Conservation (phyloP, 1,140 invertebrate species). For the Aradophagus sp. region DNA sequence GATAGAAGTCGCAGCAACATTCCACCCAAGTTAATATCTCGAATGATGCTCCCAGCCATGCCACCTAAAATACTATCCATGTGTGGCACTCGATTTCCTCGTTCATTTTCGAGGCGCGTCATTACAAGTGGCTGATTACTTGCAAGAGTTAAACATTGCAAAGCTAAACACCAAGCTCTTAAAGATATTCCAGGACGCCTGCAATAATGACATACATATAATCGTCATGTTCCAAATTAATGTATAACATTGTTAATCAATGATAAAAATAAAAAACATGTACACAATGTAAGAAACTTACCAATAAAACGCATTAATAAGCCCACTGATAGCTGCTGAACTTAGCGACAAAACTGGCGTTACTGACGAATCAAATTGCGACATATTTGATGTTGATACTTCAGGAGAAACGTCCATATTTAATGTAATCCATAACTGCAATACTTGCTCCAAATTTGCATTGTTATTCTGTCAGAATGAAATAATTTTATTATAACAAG, state of each 20-base stretch:
- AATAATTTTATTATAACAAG: constrained; percentile 1
- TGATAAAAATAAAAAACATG: too few species aligned
- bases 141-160: constrained; percentile 79
- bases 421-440: constrained; percentile 89
- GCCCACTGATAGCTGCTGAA: constrained; percentile 80
- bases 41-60: constrained; percentile 80
- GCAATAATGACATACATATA: too few species aligned
- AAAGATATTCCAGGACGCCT: constrained; percentile 81
- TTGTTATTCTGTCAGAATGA: constrained; percentile 63
- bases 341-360: constrained; percentile 83
- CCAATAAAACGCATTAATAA: constrained; percentile 81
- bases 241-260: too few species aligned
- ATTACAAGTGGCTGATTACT: constrained; percentile 73
- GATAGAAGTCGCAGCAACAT: constrained; percentile 84
- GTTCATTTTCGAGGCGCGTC: constrained; percentile 59
- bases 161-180: constrained; percentile 82
- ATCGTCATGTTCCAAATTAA: too few species aligned
- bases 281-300: too few species aligned
- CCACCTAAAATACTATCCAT: constrained; percentile 68
- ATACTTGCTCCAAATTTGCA: constrained; percentile 84
- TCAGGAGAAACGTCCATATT: constrained; percentile 78
- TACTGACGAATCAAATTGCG: constrained; percentile 78
- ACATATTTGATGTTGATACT: constrained; percentile 65
- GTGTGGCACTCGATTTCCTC: constrained; percentile 61
- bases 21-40: constrained; percentile 82